These are phyloP conservation scores for Habrosyne pyritoides DNA, from an alignment of 2,888 invertebrate genomes.

Conservation along the genomic window DNA sequence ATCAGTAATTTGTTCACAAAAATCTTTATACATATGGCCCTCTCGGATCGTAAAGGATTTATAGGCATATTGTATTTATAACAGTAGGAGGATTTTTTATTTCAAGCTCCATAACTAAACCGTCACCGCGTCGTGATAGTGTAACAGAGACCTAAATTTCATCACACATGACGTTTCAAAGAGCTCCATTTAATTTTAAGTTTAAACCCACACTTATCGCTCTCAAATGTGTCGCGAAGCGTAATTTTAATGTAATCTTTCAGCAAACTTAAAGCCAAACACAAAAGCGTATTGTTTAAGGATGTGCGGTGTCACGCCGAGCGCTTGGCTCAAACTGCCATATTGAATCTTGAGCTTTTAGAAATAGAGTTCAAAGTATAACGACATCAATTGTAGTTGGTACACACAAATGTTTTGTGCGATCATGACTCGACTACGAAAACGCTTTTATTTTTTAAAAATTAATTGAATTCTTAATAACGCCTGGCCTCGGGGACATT, in stretches of 20 bases:
- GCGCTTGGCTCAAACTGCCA: not conserved
- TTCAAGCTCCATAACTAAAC: no score
- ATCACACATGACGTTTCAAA: not conserved
- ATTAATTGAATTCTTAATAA: slow-evolving; percentile 52
- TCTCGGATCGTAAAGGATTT: no score
- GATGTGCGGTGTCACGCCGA: slow-evolving; percentile 40
- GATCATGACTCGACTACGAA: slow-evolving; percentile 48
- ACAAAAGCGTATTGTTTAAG: slow-evolving; percentile 51
- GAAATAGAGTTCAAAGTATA: not conserved
- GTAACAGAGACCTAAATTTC: not conserved
- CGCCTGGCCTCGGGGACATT: slow-evolving; percentile 23
- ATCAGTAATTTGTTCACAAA: no score
- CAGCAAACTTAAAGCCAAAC: slow-evolving; percentile 39
- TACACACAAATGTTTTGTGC: slow-evolving; percentile 12
- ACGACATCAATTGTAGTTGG: not conserved
- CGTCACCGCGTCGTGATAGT: no score
- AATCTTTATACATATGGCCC: no score
- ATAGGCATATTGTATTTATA: no score
- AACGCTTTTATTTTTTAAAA: slow-evolving; percentile 39
- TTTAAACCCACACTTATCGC: not conserved
- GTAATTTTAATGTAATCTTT: slow-evolving; percentile 37
- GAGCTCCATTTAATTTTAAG: not conserved
- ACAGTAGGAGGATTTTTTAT: no score
- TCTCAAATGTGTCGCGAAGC: slow-evolving; percentile 14
- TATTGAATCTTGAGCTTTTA: not conserved